Percentiles rank a stretch among this genome's conserved stretches.
Conservation (phyloP, 2,888 invertebrate species). For the Cantharis nigra region DNA sequence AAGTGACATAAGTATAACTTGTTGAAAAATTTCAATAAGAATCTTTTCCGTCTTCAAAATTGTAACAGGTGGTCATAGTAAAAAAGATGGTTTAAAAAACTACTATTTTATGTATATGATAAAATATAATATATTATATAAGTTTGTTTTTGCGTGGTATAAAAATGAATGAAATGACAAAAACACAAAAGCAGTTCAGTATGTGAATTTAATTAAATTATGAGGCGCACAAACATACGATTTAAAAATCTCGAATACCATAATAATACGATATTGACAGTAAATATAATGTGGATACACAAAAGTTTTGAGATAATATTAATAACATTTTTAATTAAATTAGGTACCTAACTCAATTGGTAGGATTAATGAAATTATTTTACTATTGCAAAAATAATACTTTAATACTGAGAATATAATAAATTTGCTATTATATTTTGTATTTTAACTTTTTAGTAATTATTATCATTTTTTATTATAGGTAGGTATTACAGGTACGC, state of each 20-base stretch:
- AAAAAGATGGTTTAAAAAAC: slow-evolving; percentile 10
- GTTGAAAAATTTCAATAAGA: slow-evolving; percentile 9
- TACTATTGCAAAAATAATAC: not conserved
- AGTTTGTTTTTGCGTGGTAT: not conserved
- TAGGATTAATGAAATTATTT: not conserved
- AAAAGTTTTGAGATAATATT: not conserved
- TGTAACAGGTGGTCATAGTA: slow-evolving; percentile 29
- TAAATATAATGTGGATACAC: not conserved
- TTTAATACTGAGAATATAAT: not conserved
- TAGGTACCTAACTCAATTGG: not conserved
- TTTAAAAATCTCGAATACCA: not conserved
- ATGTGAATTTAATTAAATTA: not conserved
- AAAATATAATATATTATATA: not conserved
- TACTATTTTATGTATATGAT: not conserved
- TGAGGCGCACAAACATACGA: not conserved
- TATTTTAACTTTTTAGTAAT: not conserved
- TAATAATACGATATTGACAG: not conserved
- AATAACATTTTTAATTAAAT: not conserved
- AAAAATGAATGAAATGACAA: not conserved
- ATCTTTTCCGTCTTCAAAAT: slow-evolving; percentile 19
- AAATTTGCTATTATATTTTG: not conserved
- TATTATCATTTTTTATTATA: not conserved
- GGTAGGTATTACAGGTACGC: not conserved
- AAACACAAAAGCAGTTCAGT: not conserved
- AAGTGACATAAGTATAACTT: not conserved